Conservation (phyloP, 1,140 invertebrate species). For the Temnothorax curvispinosus region DNA sequence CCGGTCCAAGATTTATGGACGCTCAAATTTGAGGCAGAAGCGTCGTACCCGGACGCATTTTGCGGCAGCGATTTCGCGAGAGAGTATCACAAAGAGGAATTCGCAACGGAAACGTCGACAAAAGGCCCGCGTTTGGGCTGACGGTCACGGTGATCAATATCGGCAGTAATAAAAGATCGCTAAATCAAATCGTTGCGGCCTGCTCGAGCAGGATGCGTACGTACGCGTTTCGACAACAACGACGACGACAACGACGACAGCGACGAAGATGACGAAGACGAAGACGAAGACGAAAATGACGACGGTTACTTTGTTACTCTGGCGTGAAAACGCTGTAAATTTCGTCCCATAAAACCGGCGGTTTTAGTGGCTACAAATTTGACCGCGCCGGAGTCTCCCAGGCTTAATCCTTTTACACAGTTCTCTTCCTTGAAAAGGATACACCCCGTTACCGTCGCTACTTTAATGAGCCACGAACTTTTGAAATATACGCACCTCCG, state of each 20-base stretch:
- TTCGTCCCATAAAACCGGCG: conserved; percentile 80
- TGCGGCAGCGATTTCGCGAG: conserved; percentile 12
- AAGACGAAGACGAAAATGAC: conserved; percentile 27
- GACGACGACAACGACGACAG: not conserved
- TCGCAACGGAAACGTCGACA: conserved; percentile 46
- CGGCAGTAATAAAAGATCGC: conserved; percentile 78
- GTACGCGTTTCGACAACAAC: conserved; percentile 12
- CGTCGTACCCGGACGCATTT: not conserved
- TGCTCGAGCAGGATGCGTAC: conserved; percentile 4
- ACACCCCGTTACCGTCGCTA: conserved; percentile 65
- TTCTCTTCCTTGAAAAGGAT: conserved; percentile 61
- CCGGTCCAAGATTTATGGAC: conserved; percentile 23
- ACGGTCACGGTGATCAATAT: conserved; percentile 72
- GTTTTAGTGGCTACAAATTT: conserved; percentile 85
- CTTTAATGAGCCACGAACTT: conserved; percentile 83
- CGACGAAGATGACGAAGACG: not conserved
- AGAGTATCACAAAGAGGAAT: conserved; percentile 32
- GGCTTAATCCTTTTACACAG: conserved; percentile 68
- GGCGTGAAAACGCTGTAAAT: conserved; percentile 83
- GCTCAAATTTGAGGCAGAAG: conserved; percentile 41
- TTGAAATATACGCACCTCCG: conserved; percentile 81
- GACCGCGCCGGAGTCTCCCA: conserved; percentile 67
- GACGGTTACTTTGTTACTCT: conserved; percentile 80
- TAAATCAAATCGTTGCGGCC: conserved; percentile 75
- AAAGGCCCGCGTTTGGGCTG: conserved; percentile 26